These are phyloP conservation scores for Molossus alvarezi DNA, from an alignment of 2,797 vertebrate genomes.

Conservation along the genomic window DNA sequence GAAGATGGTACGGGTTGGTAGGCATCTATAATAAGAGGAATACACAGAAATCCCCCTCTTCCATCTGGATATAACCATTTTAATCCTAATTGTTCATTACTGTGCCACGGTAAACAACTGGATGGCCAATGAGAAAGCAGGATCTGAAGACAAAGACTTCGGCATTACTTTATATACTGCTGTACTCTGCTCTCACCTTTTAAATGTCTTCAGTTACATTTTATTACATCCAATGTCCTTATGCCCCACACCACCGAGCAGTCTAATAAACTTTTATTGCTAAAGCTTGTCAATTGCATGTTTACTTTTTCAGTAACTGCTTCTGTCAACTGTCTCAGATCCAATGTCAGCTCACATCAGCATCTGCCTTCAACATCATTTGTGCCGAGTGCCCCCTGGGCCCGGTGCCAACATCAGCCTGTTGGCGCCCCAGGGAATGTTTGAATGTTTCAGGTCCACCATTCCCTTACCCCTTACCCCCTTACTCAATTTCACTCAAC, in stretches of 20 bases:
- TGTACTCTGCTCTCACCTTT: background rate
- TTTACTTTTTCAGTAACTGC: conserved; percentile 19
- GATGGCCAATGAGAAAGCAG: background rate
- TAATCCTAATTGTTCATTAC: background rate
- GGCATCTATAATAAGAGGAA: background rate
- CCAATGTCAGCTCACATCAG: conserved; percentile 5
- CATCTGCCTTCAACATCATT: background rate
- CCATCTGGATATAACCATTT: background rate
- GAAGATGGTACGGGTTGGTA: background rate
- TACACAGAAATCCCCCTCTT: background rate
- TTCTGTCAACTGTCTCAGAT: background rate
- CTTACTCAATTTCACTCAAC: conserved; percentile 30
- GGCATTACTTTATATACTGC: background rate
- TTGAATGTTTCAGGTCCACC: background rate
- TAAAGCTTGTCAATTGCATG: conserved; percentile 6
- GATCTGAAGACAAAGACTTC: background rate
- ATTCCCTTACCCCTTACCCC: background rate
- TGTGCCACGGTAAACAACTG: background rate
- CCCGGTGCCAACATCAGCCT: background rate
- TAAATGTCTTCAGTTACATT: background rate
- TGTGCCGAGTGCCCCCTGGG: conserved; percentile 45
- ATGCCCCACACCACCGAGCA: background rate
- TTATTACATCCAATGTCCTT: background rate
- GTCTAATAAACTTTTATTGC: conserved; percentile 29
- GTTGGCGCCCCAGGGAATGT: background rate